Evolutionary conservation across 92 coral and sea anemone genomes (phyloP).

Genomic region (Epizoanthus scotinus): DNA sequence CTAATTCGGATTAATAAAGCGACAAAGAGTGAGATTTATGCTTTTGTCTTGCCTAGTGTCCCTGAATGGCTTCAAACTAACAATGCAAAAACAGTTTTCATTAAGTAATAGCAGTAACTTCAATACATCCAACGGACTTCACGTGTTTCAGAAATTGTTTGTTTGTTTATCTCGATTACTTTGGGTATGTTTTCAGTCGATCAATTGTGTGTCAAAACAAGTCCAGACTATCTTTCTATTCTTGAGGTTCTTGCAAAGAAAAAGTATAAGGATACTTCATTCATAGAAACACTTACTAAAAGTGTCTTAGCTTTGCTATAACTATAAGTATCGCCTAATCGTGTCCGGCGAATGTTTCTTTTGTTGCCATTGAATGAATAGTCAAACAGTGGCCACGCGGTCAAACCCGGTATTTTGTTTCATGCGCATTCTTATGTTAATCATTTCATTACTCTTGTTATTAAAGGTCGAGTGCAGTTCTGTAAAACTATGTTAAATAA

Average conservation of each 20-base stretch:
- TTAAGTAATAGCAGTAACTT: neutral
- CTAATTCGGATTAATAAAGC: neutral
- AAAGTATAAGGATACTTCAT: neutral
- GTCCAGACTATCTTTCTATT: neutral
- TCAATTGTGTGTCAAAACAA: neutral
- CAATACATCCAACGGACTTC: neutral
- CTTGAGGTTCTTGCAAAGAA: neutral
- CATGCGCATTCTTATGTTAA: slow-evolving; percentile 29
- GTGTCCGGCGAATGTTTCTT: slow-evolving; percentile 11
- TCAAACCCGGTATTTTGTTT: slow-evolving; percentile 16
- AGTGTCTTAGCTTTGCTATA: slow-evolving; percentile 7
- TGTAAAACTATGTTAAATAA: slow-evolving; percentile 43
- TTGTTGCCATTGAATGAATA: slow-evolving; percentile 26
- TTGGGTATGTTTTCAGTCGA: neutral
- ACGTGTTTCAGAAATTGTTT: slow-evolving; percentile 4
- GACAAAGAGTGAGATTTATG: neutral
- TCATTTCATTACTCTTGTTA: slow-evolving; percentile 3
- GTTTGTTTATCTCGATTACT: neutral
- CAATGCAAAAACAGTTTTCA: neutral
- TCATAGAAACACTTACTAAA: neutral
- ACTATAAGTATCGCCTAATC: slow-evolving; percentile 29
- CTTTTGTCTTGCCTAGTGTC: slow-evolving; percentile 1
- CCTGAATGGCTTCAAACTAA: neutral
- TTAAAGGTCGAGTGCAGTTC: slow-evolving; percentile 17
- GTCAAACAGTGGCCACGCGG: slow-evolving; percentile 38